These are phyloP conservation scores for Channa argus DNA, from an alignment of 2,113 vertebrate species.

Conservation along the genomic window DNA sequence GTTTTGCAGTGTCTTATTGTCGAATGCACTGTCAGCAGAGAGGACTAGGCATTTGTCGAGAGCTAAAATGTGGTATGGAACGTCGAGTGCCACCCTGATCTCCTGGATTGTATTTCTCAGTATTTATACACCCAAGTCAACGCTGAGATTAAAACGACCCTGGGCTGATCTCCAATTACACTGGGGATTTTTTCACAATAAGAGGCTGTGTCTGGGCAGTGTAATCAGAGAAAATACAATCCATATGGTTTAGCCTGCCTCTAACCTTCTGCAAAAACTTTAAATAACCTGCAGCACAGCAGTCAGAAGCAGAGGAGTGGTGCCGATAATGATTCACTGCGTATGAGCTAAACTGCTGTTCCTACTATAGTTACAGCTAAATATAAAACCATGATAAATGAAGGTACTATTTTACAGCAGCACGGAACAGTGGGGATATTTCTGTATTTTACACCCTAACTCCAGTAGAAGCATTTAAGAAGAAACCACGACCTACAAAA, in stretches of 20 bases:
- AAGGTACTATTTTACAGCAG: constrained; percentile 5
- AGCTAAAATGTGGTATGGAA: constrained; percentile 38
- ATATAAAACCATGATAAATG: constrained; percentile 29
- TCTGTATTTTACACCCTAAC: constrained; percentile 18
- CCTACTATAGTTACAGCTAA: constrained; percentile 41
- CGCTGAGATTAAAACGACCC: constrained; percentile 51
- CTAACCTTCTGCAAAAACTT: constrained; percentile 20
- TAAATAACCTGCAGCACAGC: constrained; percentile 45
- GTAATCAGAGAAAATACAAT: constrained; percentile 13
- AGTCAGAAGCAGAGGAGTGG: constrained; percentile 17
- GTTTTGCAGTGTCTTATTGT: background rate
- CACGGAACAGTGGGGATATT: constrained; percentile 31
- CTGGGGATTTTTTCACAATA: constrained; percentile 28
- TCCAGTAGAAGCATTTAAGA: constrained; percentile 32
- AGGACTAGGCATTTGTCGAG: constrained; percentile 22
- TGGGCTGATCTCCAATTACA: constrained; percentile 7
- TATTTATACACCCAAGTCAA: constrained; percentile 54
- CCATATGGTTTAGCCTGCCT: constrained; percentile 15
- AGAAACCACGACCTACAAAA: constrained; percentile 10
- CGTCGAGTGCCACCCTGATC: constrained; percentile 7
- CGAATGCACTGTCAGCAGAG: constrained; percentile 43
- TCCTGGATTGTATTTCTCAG: constrained; percentile 47
- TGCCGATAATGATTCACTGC: constrained; percentile 30
- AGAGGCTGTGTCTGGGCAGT: background rate
- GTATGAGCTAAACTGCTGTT: constrained; percentile 19